phyloP scores from a whole-genome alignment of 2,888 invertebrate species.

The Plagodis dolabraria region DNA sequence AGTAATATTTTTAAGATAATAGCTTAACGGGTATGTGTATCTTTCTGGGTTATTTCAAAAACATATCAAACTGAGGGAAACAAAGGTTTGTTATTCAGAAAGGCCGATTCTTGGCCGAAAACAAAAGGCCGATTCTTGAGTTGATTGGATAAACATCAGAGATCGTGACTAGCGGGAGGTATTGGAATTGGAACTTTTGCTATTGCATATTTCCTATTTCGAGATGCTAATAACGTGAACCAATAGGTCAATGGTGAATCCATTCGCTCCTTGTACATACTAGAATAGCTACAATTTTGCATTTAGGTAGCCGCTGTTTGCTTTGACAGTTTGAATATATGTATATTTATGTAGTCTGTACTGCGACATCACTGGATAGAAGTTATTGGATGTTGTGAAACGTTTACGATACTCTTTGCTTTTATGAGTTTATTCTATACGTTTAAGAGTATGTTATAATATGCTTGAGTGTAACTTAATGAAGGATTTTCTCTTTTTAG shows the following conservation, averaged over 20 bases:
- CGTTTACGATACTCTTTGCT: neutral
- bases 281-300: constrained; percentile 22
- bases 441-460: neutral
- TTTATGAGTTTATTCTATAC: neutral
- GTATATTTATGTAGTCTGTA: neutral
- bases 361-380: no score
- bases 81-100: constrained; percentile 35
- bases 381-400: neutral
- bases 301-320: constrained; percentile 17
- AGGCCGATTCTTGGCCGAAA: no score
- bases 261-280: constrained; percentile 33
- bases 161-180: constrained; percentile 51
- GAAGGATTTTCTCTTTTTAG: no score
- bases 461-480: no score
- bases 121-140: constrained; percentile 46
- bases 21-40: neutral
- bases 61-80: constrained; percentile 37
- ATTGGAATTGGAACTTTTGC: constrained; percentile 49
- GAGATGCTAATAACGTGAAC: constrained; percentile 54
- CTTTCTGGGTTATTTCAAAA: constrained; percentile 29
- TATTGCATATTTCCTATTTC: constrained; percentile 56
- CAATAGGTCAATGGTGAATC: constrained; percentile 52
- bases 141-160: constrained; percentile 53
- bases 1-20: no score
- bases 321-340: neutral